Conservation (phyloP, 2,888 invertebrate species). For the Rhagium mordax region DNA sequence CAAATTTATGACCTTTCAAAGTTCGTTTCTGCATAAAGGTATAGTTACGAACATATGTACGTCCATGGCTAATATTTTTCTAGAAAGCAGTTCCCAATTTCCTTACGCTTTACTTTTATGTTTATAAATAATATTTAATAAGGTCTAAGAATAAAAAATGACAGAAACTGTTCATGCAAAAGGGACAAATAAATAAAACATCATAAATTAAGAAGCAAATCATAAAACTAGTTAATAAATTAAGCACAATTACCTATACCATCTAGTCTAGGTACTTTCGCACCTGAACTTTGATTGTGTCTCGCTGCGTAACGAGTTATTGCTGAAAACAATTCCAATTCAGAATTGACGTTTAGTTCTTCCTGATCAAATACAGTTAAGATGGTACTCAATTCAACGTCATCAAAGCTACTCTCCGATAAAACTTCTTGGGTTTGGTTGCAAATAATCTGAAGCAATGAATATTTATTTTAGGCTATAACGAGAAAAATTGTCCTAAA, state of each 20-base stretch:
- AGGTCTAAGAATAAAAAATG: neutral
- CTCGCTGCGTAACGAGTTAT: conserved; percentile 78
- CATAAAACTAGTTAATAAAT: conserved; percentile 57
- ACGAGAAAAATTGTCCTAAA: too few species aligned
- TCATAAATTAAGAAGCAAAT: conserved; percentile 36
- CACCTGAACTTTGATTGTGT: conserved; percentile 73
- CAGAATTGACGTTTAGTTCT: conserved; percentile 81
- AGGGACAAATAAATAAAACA: conserved; percentile 8
- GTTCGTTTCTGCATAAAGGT: too few species aligned
- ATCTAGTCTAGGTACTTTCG: conserved; percentile 70
- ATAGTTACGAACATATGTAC: too few species aligned
- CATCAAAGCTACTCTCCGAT: conserved; percentile 83
- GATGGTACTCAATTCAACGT: conserved; percentile 83
- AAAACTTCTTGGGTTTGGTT: conserved; percentile 84
- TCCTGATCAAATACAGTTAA: conserved; percentile 84
- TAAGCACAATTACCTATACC: conserved; percentile 68
- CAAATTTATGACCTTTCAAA: too few species aligned
- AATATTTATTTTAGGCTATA: too few species aligned
- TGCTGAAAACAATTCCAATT: conserved; percentile 84
- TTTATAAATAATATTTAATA: neutral
- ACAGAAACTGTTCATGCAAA: conserved; percentile 29
- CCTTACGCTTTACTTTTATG: neutral
- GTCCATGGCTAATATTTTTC: too few species aligned
- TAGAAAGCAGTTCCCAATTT: too few species aligned
- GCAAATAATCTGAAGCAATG: conserved; percentile 78